These are phyloP conservation scores for Polyodon spathula DNA, from an alignment of 2,113 vertebrate species.

Conservation along the genomic window DNA sequence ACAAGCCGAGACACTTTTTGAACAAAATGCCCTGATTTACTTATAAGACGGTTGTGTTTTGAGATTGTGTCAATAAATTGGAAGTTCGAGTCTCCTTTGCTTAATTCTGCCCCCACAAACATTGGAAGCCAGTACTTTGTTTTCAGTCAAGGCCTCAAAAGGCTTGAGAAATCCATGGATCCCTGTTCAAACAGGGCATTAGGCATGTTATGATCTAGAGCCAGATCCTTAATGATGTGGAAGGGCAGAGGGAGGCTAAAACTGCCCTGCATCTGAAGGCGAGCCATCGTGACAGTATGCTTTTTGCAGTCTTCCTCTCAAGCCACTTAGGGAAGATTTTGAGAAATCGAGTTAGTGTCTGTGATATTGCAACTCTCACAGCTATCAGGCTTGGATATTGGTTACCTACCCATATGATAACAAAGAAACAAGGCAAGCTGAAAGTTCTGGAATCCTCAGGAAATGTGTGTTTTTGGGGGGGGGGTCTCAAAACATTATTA, in stretches of 20 bases:
- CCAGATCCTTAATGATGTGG: conserved; percentile 67
- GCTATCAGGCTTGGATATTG: neutral
- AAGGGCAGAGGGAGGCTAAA: conserved; percentile 49
- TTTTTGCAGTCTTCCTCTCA: conserved; percentile 16
- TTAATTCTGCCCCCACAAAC: too few relatives aligned
- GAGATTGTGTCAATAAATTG: too few relatives aligned
- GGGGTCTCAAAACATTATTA: neutral
- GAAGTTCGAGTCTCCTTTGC: too few relatives aligned
- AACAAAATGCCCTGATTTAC: too few relatives aligned
- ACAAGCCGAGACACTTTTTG: too few relatives aligned
- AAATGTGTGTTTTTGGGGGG: too few relatives aligned
- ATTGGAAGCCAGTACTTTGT: too few relatives aligned
- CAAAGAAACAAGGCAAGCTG: conserved; percentile 1
- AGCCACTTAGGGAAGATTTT: neutral
- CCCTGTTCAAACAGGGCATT: conserved; percentile 36
- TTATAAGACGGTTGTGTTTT: too few relatives aligned
- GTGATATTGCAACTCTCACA: neutral
- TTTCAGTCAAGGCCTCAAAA: conserved; percentile 13
- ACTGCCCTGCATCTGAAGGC: conserved; percentile 55
- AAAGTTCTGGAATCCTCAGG: neutral
- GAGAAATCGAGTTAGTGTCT: neutral
- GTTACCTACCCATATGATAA: neutral
- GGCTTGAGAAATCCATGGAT: conserved; percentile 37
- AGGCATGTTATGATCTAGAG: conserved; percentile 50
- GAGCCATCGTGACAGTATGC: conserved; percentile 53